Conservation (phyloP, 2,888 invertebrate species). For the Ceraclea dissimilis region DNA sequence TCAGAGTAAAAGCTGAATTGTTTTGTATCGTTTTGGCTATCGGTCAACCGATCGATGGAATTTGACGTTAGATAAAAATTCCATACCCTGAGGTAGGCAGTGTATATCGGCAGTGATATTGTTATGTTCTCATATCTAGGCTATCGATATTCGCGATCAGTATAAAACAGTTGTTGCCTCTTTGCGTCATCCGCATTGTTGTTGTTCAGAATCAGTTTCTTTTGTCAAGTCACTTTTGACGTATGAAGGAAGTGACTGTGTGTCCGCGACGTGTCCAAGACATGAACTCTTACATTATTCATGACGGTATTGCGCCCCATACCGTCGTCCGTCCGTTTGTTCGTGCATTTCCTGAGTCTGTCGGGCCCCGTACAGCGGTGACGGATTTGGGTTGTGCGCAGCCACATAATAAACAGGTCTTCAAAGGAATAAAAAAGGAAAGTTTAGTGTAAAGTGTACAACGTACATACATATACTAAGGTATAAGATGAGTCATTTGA, state of each 20-base stretch:
- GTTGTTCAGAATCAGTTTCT: neutral
- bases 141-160: neutral
- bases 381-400: neutral
- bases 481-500: too few relatives aligned
- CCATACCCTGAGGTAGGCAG: neutral
- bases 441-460: too few relatives aligned
- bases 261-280: neutral
- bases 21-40: neutral
- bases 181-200: conserved; percentile 5
- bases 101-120: too few relatives aligned
- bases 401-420: neutral
- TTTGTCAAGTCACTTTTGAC: neutral
- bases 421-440: neutral
- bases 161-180: neutral
- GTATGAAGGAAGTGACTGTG: conserved; percentile 4
- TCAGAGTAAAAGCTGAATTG: too few relatives aligned
- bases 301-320: neutral
- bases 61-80: neutral
- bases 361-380: neutral
- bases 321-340: too few relatives aligned
- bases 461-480: too few relatives aligned
- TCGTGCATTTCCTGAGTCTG: neutral
- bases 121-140: neutral
- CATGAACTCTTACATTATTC: neutral
- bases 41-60: neutral